Evolutionary conservation across 1,140 invertebrate species (phyloP).

Genomic region (Drosophila punjabiensis): DNA sequence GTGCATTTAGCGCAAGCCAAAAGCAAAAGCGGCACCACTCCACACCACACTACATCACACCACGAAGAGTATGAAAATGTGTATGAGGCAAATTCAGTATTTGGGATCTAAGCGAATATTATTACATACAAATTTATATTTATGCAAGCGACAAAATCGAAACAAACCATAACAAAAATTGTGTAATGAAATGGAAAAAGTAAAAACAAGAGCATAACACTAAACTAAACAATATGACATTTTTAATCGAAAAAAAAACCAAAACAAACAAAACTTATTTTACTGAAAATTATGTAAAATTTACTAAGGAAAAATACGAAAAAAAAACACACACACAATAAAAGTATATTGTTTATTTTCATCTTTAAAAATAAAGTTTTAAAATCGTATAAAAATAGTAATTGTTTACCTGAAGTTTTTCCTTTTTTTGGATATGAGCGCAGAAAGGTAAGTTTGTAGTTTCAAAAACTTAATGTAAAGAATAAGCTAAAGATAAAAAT

Average conservation of each 20-base stretch:
- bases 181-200: constrained; percentile 60
- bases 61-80: constrained; percentile 50
- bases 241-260: constrained; percentile 83
- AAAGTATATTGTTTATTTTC: constrained; percentile 85
- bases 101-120: constrained; percentile 82
- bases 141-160: constrained; percentile 72
- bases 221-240: constrained; percentile 84
- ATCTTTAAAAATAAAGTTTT: constrained; percentile 86
- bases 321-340: constrained; percentile 78
- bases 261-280: constrained; percentile 77
- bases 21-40: constrained; percentile 39
- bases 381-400: constrained; percentile 86
- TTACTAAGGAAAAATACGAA: constrained; percentile 73
- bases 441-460: constrained; percentile 3
- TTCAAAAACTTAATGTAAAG: too few relatives aligned
- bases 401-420: constrained; percentile 15
- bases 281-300: constrained; percentile 86
- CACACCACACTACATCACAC: constrained; percentile 51
- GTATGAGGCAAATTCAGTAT: constrained; percentile 76
- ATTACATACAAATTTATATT: constrained; percentile 82
- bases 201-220: constrained; percentile 70
- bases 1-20: constrained; percentile 56
- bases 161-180: constrained; percentile 62
- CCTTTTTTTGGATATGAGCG: too few relatives aligned
- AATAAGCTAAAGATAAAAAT: too few relatives aligned